Base-by-base conservation (phyloP, 1,140 invertebrate genomes). In the Agrypnia vestita region DNA sequence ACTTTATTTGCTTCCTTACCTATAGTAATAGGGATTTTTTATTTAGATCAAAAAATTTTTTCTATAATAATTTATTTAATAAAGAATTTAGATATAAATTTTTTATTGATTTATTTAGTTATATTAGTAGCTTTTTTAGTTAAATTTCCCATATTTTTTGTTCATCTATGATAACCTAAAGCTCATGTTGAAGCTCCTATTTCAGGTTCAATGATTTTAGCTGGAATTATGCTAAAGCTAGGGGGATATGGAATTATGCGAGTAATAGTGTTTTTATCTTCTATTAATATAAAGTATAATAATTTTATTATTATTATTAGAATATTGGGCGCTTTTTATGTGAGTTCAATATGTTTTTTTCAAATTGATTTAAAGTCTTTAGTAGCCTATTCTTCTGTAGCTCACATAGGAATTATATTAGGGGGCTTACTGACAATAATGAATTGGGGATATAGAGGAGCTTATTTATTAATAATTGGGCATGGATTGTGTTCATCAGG, bases 181-280 rank as follows among this genome's bases (percentile, higher is more conserved):
- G 93, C 93, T 89, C 93, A 94, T 92, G 93, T 94, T 19, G 93
- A 94, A 85, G 92, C 93, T 83, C 92, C 93, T n/a, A 85, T 93
- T 86, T 90, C 89, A 67, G 92, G 92, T 6, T 93, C 93, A 49
- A 94, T 94, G 88, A 91, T 94, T 92, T 92, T 94, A 86, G 93
- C 93, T 55, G 93, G 91, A 0, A 86, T 94, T 87, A 88, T 94
- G 85, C 87, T 94, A 86, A 94, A 94, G 87, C 90, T 94, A 89
- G 93, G 92, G 3, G 91, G 89, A 6, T 93, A 92, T 90, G 92
- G 92, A 0, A 81, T 94, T 80, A 84, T 93, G 67, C 92, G 92
- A 25, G 62, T 92, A 77, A 82, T 91, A 85, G 84, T 85, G 80
- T 83, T 90, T 84, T 80, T 90, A 83, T 84, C 86, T 78, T 81